A percentile compares a stretch with the other conserved stretches of the same genome.
Conservation (phyloP, 2,113 vertebrate species). For the Labeo catla region DNA sequence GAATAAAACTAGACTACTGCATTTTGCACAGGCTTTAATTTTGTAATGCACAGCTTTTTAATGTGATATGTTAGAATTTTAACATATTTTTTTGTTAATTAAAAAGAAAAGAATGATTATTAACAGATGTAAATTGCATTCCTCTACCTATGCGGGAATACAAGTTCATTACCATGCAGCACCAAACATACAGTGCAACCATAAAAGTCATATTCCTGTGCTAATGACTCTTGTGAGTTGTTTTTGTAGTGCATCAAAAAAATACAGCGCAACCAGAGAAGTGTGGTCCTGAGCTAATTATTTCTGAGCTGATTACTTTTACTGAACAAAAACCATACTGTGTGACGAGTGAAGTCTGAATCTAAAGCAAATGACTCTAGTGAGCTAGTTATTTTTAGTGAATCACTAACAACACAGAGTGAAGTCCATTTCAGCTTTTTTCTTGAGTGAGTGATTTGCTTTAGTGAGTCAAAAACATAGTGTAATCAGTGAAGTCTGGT, state of each 20-base stretch:
- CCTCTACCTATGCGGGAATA: background rate
- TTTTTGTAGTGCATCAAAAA: background rate
- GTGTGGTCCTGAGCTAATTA: background rate
- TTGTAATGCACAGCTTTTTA: background rate
- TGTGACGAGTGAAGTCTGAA: background rate
- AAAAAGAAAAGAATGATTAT: background rate
- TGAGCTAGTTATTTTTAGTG: background rate
- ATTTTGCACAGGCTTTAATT: background rate
- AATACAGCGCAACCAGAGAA: background rate
- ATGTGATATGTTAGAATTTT: background rate
- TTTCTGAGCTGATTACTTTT: background rate
- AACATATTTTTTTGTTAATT: background rate
- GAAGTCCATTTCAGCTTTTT: background rate
- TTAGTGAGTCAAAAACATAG: too few species aligned
- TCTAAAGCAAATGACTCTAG: background rate
- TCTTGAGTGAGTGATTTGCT: background rate
- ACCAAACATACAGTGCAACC: background rate
- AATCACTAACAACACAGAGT: background rate
- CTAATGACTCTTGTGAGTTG: background rate
- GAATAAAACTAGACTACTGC: background rate
- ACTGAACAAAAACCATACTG: background rate
- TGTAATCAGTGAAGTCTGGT: too few species aligned
- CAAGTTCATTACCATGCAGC: background rate
- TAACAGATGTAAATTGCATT: background rate
- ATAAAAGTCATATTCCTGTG: background rate